Evolutionary conservation across 2,113 vertebrate species (phyloP).

Genomic region (Macquaria ambigua): DNA sequence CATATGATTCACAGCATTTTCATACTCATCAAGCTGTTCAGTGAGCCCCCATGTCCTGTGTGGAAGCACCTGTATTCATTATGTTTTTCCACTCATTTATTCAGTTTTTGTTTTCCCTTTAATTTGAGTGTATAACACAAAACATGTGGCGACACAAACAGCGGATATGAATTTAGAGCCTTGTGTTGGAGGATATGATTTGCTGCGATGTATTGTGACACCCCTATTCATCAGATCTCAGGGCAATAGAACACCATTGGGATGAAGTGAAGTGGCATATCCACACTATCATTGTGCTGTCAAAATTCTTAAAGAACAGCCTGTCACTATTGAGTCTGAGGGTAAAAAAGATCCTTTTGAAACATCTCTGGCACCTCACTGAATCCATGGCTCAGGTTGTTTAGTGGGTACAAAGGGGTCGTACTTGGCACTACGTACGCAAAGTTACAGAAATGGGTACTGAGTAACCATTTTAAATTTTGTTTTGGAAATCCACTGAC

Average conservation of each 20-base stretch:
- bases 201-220: conserved; percentile 17
- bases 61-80: background rate
- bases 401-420: background rate
- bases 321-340: background rate
- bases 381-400: background rate
- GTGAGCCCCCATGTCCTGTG: background rate
- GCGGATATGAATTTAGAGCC: background rate
- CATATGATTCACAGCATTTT: background rate
- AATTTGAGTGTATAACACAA: background rate
- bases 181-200: conserved; percentile 22
- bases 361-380: conserved; percentile 8
- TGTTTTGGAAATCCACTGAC: background rate
- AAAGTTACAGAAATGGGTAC: background rate
- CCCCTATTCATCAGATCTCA: background rate
- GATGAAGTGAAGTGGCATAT: conserved; percentile 4
- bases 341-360: conserved; percentile 5
- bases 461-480: background rate
- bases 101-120: background rate
- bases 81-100: background rate
- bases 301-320: conserved; percentile 2
- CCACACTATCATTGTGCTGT: background rate
- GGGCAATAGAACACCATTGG: background rate
- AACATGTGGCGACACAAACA: background rate
- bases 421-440: background rate
- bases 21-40: background rate